phyloP scores from a whole-genome alignment of 2,113 vertebrate species.

The Myotis brandtii region DNA sequence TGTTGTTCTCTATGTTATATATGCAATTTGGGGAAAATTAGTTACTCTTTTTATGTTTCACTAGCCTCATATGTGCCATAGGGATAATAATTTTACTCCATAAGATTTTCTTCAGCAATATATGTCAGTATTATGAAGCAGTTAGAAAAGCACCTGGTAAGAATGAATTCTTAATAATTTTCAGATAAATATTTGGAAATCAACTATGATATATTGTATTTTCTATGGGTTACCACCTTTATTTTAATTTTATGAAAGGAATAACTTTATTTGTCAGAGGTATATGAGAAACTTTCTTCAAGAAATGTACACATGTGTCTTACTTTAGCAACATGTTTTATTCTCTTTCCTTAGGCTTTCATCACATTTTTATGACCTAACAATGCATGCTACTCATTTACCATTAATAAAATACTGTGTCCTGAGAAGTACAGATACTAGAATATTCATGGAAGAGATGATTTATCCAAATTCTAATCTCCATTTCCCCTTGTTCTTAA shows the following conservation, averaged over 20 bases:
- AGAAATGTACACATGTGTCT: not conserved
- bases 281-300: not conserved
- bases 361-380: not conserved
- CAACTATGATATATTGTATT: not conserved
- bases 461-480: not conserved
- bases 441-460: not conserved
- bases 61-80: not conserved
- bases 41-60: not conserved
- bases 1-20: not conserved
- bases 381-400: not conserved
- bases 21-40: not conserved
- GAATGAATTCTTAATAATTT: not conserved
- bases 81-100: not conserved
- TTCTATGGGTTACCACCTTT: not conserved
- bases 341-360: not conserved
- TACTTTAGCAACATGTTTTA: not conserved
- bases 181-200: constrained; percentile 12
- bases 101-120: not conserved
- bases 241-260: not conserved
- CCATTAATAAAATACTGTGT: not conserved
- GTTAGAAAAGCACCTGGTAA: not conserved
- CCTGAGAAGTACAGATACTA: not conserved
- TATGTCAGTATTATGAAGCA: not conserved
- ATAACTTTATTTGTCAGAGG: not conserved
- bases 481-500: not conserved